These are phyloP conservation scores for Pseudachorutes palmiensis DNA, from an alignment of 1,140 invertebrate genomes.

Conservation along the genomic window DNA sequence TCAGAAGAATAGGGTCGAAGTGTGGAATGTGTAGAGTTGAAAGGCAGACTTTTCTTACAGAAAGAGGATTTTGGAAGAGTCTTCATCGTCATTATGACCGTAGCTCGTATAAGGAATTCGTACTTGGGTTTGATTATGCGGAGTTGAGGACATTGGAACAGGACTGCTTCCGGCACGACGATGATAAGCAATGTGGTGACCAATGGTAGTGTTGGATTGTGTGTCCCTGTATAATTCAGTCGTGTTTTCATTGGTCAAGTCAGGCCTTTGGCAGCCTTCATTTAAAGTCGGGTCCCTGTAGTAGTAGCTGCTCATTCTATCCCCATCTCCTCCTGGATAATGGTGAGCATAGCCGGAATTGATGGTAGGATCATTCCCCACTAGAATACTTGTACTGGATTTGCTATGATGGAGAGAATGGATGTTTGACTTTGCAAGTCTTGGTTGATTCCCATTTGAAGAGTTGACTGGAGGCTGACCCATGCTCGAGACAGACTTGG, in stretches of 20 bases:
- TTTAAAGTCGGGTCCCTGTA: conserved; percentile 21
- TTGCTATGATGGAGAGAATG: conserved; percentile 26
- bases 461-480: conserved; percentile 20
- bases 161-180: conserved; percentile 35
- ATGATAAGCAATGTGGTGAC: too few species aligned
- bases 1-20: too few species aligned
- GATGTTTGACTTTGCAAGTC: neutral
- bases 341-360: too few species aligned
- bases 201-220: neutral
- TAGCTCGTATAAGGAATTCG: conserved; percentile 2
- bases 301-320: conserved; percentile 34
- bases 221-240: neutral
- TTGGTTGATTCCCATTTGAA: neutral
- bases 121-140: neutral
- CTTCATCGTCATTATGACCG: conserved; percentile 23
- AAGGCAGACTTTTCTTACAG: conserved; percentile 15
- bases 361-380: too few species aligned
- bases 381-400: conserved; percentile 17
- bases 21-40: too few species aligned
- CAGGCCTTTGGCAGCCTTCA: too few species aligned
- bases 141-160: conserved; percentile 30
- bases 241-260: neutral
- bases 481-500: conserved; percentile 24
- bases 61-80: conserved; percentile 33
- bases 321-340: too few species aligned